Evolutionary conservation across 2,888 invertebrate genomes (phyloP).

Genomic region (Lysandra bellargus): DNA sequence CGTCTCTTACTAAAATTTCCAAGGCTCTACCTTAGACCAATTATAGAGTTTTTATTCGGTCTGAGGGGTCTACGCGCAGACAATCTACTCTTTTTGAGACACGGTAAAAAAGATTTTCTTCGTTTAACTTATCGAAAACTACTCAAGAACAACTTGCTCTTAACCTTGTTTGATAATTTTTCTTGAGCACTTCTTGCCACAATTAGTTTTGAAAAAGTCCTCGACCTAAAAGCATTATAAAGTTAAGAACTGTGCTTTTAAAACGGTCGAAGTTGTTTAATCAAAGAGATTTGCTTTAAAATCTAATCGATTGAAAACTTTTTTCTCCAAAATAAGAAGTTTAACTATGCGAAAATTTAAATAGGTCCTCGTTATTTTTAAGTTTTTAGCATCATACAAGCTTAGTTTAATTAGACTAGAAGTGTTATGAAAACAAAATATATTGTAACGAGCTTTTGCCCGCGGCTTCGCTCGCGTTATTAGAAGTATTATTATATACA

Average conservation of each 20-base stretch:
- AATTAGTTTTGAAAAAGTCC: slow-evolving; percentile 23
- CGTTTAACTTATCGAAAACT: slow-evolving; percentile 8
- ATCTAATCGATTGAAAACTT: slow-evolving; percentile 16
- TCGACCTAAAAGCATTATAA: slow-evolving; percentile 27
- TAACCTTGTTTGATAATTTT: slow-evolving; percentile 20
- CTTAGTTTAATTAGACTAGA: neutral
- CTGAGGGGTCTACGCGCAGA: neutral
- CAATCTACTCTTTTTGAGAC: neutral
- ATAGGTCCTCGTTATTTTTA: neutral
- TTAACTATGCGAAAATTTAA: neutral
- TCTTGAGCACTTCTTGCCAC: slow-evolving; percentile 21
- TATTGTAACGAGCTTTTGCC: too few relatives aligned
- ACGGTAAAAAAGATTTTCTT: neutral
- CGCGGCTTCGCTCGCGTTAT: too few relatives aligned
- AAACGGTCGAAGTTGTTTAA: slow-evolving; percentile 18
- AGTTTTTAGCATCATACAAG: neutral
- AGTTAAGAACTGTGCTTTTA: slow-evolving; percentile 24
- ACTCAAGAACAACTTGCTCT: slow-evolving; percentile 1
- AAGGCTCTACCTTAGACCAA: neutral
- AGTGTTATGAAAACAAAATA: too few relatives aligned
- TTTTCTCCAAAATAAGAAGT: neutral
- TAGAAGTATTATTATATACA: too few relatives aligned
- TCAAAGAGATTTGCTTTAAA: neutral
- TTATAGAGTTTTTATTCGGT: too few relatives aligned
- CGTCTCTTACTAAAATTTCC: neutral